Evolutionary conservation across 2,888 invertebrate genomes (phyloP).

Genomic region (Drosophila koepferae): DNA sequence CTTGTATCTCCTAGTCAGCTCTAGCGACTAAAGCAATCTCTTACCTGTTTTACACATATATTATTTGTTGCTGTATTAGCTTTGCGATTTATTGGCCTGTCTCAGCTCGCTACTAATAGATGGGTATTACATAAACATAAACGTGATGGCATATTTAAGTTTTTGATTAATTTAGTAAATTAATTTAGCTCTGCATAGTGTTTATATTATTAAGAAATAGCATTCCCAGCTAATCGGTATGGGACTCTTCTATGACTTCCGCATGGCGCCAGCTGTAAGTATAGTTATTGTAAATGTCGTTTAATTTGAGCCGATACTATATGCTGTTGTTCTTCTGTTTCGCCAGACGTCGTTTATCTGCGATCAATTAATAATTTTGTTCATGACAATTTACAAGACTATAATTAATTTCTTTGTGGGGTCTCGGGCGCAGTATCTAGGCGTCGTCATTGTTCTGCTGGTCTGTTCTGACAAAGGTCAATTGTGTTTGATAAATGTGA

Average conservation of each 20-base stretch:
- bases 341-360: constrained; percentile 55
- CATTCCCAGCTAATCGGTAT: constrained; percentile 1
- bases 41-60: constrained; percentile 2
- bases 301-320: constrained; percentile 50
- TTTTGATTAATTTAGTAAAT: constrained; percentile 10
- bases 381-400: constrained; percentile 74
- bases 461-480: constrained; percentile 59
- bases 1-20: neutral
- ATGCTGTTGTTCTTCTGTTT: constrained; percentile 27
- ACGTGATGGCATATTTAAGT: constrained; percentile 1
- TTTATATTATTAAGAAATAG: neutral
- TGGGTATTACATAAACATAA: constrained; percentile 3
- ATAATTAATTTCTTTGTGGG: constrained; percentile 61
- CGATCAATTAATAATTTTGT: constrained; percentile 65
- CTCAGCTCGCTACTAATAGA: neutral
- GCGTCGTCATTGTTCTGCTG: constrained; percentile 45
- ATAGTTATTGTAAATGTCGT: constrained; percentile 47
- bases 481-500: constrained; percentile 54
- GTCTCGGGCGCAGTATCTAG: constrained; percentile 31
- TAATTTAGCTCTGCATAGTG: constrained; percentile 6
- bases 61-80: neutral
- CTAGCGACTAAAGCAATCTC: neutral
- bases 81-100: constrained; percentile 2
- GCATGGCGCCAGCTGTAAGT: constrained; percentile 48
- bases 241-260: neutral